These are phyloP conservation scores for Pterocles gutturalis DNA, from an alignment of 2,113 vertebrate species.

Conservation along the genomic window DNA sequence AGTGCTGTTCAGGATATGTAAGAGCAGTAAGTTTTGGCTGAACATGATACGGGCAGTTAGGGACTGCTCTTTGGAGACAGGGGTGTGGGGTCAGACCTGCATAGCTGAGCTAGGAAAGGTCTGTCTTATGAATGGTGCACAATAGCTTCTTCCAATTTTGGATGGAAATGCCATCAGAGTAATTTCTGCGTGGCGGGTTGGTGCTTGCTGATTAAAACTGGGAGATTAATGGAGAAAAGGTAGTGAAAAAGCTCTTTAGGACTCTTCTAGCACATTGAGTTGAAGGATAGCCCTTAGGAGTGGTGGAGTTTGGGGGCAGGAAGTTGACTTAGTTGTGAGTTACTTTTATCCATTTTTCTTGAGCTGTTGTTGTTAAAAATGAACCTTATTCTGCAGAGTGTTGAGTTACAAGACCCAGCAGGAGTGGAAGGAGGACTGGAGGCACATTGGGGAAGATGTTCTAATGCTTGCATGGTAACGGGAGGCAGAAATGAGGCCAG, in stretches of 20 bases:
- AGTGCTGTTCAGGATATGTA: not conserved
- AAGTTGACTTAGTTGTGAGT: not conserved
- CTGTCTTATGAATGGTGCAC: not conserved
- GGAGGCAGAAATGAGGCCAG: not conserved
- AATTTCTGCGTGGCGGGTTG: not conserved
- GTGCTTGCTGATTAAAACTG: not conserved
- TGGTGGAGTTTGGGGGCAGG: not conserved
- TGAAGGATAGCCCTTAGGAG: not conserved
- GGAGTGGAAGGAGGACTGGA: not conserved
- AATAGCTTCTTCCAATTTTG: not conserved
- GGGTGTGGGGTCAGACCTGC: not conserved
- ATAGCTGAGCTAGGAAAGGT: not conserved
- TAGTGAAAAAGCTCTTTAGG: not conserved
- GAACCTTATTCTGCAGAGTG: not conserved
- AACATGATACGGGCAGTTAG: fast-evolving
- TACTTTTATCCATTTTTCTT: not conserved
- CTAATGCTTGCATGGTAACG: not conserved
- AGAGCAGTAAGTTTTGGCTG: not conserved
- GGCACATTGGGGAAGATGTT: not conserved
- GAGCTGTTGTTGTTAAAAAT: not conserved
- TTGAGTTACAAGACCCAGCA: not conserved
- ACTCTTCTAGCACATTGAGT: not conserved
- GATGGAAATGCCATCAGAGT: not conserved
- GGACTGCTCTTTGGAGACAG: not conserved
- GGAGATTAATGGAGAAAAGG: not conserved